These are phyloP conservation scores for Spisula subtruncata DNA, from an alignment of 2,888 invertebrate genomes.

Conservation along the genomic window DNA sequence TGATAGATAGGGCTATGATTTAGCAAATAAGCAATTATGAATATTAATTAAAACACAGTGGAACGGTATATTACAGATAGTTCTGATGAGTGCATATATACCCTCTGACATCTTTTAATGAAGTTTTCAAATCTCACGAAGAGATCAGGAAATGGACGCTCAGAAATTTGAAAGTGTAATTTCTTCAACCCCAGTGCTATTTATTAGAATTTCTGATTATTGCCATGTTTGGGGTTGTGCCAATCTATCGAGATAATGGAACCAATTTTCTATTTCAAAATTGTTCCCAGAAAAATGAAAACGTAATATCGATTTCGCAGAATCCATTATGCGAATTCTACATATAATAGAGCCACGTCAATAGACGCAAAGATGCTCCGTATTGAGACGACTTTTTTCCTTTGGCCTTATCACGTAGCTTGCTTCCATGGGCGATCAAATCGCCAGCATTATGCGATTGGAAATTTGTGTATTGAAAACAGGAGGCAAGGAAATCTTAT, in stretches of 20 bases:
- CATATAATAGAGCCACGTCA: slow-evolving; percentile 75
- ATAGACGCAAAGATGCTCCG: slow-evolving; percentile 69
- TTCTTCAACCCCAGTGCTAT: slow-evolving; percentile 39
- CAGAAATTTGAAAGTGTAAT: slow-evolving; percentile 45
- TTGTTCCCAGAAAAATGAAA: slow-evolving; percentile 64
- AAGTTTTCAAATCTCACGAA: slow-evolving; percentile 5
- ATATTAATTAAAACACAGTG: slow-evolving; percentile 10
- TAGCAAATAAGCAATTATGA: neutral
- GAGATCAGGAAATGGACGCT: neutral
- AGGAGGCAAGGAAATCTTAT: slow-evolving; percentile 66
- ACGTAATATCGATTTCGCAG: slow-evolving; percentile 73
- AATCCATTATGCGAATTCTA: slow-evolving; percentile 78
- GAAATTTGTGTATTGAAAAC: slow-evolving; percentile 71
- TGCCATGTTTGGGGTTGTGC: slow-evolving; percentile 75
- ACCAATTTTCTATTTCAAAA: slow-evolving; percentile 72
- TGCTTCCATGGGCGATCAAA: slow-evolving; percentile 61
- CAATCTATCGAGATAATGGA: slow-evolving; percentile 77
- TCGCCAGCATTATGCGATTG: slow-evolving; percentile 63
- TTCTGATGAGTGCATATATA: neutral
- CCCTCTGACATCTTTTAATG: neutral
- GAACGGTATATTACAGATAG: neutral
- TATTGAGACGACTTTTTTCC: slow-evolving; percentile 71
- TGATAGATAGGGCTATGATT: no score
- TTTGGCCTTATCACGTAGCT: slow-evolving; percentile 56
- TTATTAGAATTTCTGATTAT: slow-evolving; percentile 75